A percentile compares a stretch with the other conserved stretches of the same genome.
Evolutionary conservation across 2,797 vertebrate species (phyloP).

Genomic region (Brachyrhaphis roseni): DNA sequence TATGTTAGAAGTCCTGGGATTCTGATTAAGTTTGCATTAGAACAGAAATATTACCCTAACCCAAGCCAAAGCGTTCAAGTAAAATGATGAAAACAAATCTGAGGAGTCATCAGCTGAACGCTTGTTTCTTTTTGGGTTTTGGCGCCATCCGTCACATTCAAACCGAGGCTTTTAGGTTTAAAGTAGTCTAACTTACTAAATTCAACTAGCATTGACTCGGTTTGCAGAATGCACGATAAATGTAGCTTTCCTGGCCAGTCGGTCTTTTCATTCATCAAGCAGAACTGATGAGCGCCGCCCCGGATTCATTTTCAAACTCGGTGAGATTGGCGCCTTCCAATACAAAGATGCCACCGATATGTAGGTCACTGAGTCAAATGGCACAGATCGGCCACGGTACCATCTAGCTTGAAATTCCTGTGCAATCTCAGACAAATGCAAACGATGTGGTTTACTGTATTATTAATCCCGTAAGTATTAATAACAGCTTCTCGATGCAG

Average conservation of each 20-base stretch:
- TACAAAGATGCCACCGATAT: slow-evolving; percentile 80
- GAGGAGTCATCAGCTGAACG: slow-evolving; percentile 54
- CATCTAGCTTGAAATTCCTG: background rate
- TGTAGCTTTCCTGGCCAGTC: rapidly evolving
- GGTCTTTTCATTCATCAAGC: slow-evolving; percentile 24
- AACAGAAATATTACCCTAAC: too few species aligned
- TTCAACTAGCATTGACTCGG: background rate
- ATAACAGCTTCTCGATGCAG: slow-evolving; percentile 27
- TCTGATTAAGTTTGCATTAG: background rate
- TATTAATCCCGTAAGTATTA: background rate
- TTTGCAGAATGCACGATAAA: background rate
- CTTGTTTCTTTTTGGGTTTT: slow-evolving; percentile 59
- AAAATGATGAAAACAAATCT: background rate
- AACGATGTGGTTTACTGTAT: rapidly evolving
- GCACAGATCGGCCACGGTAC: slow-evolving; percentile 27
- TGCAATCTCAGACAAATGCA: background rate
- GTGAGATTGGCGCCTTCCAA: slow-evolving; percentile 84
- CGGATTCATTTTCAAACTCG: slow-evolving; percentile 78
- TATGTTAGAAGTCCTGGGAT: rapidly evolving
- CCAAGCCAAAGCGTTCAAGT: background rate
- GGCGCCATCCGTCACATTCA: slow-evolving; percentile 67
- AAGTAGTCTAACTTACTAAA: rapidly evolving
- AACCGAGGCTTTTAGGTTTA: background rate
- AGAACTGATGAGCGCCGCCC: slow-evolving; percentile 25
- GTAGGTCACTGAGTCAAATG: slow-evolving; percentile 81